Conservation (phyloP, 2,113 vertebrate genomes). For the Thymallus thymallus region DNA sequence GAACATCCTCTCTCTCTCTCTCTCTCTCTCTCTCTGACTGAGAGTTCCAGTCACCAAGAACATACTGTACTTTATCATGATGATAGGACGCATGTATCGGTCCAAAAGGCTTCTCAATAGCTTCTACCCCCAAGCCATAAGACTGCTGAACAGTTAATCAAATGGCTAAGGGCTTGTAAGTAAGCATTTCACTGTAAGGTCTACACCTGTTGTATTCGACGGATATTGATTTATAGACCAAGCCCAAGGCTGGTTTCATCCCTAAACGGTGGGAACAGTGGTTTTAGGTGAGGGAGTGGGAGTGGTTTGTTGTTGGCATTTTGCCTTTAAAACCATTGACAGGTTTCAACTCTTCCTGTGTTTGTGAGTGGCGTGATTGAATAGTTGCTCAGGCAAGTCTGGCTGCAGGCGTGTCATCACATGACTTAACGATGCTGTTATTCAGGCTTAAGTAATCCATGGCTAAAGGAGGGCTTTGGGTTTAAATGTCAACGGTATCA, state of each 20-base stretch:
- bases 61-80: background rate
- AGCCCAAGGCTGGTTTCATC: background rate
- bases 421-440: slow-evolving; percentile 31
- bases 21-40: too few species aligned
- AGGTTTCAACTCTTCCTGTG: slow-evolving; percentile 20
- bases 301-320: slow-evolving; percentile 30
- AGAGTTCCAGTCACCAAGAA: background rate
- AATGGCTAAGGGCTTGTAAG: too few species aligned
- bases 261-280: background rate
- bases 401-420: slow-evolving; percentile 40
- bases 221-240: too few species aligned
- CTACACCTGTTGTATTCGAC: too few species aligned
- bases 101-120: too few species aligned
- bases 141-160: too few species aligned
- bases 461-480: slow-evolving; percentile 17
- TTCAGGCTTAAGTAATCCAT: slow-evolving; percentile 26
- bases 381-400: background rate
- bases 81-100: background rate
- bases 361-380: background rate
- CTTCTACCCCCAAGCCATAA: too few species aligned
- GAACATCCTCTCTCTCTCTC: too few species aligned
- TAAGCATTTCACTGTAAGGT: too few species aligned
- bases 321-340: slow-evolving; percentile 33
- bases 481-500: background rate
- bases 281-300: slow-evolving; percentile 2